Base-by-base conservation (phyloP, 1,140 invertebrate genomes). In the Calephelis nemesis region DNA sequence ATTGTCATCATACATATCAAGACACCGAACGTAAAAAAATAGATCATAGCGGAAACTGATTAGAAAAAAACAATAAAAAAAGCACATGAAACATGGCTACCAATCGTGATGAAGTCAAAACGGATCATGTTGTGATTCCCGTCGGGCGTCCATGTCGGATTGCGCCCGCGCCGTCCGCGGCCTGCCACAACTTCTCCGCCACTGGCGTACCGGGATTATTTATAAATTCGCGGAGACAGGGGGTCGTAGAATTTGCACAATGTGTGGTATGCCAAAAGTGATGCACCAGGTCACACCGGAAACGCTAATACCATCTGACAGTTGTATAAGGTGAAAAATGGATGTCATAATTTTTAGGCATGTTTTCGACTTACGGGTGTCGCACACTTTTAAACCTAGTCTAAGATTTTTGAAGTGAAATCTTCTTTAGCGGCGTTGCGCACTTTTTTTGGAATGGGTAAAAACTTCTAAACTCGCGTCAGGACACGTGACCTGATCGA, bases 211-310 rank as follows among this genome's bases (percentile, higher is more conserved):
- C 79, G 83, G 87, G 83, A 88, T 89, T 91, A 91, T 91, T 91
- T 91, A 89, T 91, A 91, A 91, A 89, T 88, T 83, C 80, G 85
- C 75, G 76, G 80, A 88, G 85, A 91, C 88, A 89, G 82, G 87
- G 86, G 88, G 88, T 91, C 88, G 88, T 89, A 91, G 88, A 89
- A 87, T 88, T 91, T 79, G 88, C 86, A 87, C 82, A 81, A 85
- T 78, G 78, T 78, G 74, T 79, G 85, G 82, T 83, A 89, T 88
- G 85, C 81, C 77, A 82, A 77, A 81, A 76, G 75, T 82, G 78
- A 82, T 84, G 76, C 77, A 83, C 71, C 82, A 78, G 79, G 78
- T 85, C 84, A 74, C 78, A 79, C 84, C 85, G 86, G 84, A 88
- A 88, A 80, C 79, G 67, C 72, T 74, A 74, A 42, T 66, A 39